Evolutionary conservation across 1,140 invertebrate species (phyloP).

Genomic region (Dendroctonus valens): DNA sequence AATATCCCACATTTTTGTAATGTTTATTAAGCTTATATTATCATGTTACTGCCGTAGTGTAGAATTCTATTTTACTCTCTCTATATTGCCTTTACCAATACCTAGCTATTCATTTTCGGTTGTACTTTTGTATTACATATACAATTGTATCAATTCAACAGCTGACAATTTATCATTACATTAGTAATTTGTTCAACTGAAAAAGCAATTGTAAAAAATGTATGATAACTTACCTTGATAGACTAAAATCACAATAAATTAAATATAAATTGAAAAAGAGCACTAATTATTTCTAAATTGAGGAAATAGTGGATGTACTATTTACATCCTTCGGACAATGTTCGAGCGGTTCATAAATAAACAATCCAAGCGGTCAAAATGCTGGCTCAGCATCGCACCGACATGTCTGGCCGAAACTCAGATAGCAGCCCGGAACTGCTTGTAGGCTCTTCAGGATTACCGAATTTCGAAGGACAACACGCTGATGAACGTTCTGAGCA

Average conservation of each 20-base stretch:
- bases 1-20: no score
- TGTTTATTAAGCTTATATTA: no score
- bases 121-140: no score
- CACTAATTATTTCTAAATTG: constrained; percentile 10
- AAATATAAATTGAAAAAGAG: not conserved
- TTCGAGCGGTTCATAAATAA: not conserved
- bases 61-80: no score
- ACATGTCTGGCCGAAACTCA: not conserved
- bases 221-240: constrained; percentile 11
- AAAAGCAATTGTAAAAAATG: not conserved
- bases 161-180: no score
- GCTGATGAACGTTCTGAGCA: constrained; percentile 3
- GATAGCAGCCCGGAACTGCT: not conserved
- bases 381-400: constrained; percentile 10
- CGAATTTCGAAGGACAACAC: constrained; percentile 8
- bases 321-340: constrained; percentile 10
- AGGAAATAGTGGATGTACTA: not conserved
- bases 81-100: no score
- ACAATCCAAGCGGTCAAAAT: not conserved
- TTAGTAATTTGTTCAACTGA: no score
- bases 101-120: no score
- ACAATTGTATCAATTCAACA: no score
- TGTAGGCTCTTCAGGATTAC: constrained; percentile 2
- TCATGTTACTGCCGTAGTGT: no score
- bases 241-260: constrained; percentile 18